Base-by-base conservation (phyloP, 1,140 invertebrate genomes). In the Trichogramma pretiosum region DNA sequence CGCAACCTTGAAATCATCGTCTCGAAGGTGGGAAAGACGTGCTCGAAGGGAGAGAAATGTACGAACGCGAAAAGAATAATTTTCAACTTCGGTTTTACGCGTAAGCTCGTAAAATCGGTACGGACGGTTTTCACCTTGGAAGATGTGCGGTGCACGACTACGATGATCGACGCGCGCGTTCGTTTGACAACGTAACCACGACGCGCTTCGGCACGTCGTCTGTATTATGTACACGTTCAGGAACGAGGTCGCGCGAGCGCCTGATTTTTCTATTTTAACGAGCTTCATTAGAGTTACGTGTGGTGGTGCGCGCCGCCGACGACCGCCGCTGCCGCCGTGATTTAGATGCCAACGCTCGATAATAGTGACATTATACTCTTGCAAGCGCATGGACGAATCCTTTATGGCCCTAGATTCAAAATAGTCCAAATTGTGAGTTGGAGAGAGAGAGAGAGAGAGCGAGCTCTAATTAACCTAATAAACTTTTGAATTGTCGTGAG, bases 391-490 rank as follows among this genome's bases (percentile, higher is more conserved):
- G 26, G 10, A 14, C 35, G 35, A 13, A 39, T 28, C 36, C 3
- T 46, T 3, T 32, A 26, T 16, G 21, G 3, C 4, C 16, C 16
- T 33, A 33, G 5, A 33, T 33, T 33, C 5, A n/a, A 16, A 16
- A 33, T 33, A n/a, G 4, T n/a, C 5, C 16, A 7, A 33, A 33
- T 16, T 33, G 21, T 7, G 32, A 13, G 16, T 10, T n/a, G 18
- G 18, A 33, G 28, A 9, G 41, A 34, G 21, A 19, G n/a, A 16
- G 18, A 18, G 23, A 22, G 17, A n/a, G 42, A 36, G 43, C 17
- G 32, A 13, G 17, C 21, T 26, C 45, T 40, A 48, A 48, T 48
- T 48, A 48, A 42, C 46, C 46, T n/a, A 42, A 42, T 42, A 42
- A 48, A 41, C 19, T 46, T 48, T 36, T 45, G 5, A 14, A 2